phyloP scores from a whole-genome alignment of 2,113 vertebrate species.

The Cranoglanis bouderius region DNA sequence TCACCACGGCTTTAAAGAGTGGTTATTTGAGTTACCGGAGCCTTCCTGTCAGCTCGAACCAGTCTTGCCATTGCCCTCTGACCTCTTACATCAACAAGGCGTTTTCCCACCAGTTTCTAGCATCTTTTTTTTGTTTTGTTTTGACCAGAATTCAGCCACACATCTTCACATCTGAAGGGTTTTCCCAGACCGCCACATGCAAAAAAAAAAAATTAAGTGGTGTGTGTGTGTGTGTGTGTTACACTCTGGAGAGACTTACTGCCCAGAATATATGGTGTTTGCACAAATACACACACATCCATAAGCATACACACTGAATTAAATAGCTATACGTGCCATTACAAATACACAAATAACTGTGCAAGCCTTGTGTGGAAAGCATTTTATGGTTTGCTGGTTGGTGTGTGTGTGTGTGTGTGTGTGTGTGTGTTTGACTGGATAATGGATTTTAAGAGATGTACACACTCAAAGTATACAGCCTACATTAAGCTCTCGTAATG shows the following conservation, averaged over 20 bases:
- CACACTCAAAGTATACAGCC: not conserved
- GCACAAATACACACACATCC: not conserved
- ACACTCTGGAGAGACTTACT: not conserved
- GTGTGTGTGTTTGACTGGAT: not conserved
- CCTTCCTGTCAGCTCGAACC: not conserved
- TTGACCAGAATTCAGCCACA: not conserved
- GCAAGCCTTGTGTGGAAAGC: not conserved
- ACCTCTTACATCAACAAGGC: not conserved
- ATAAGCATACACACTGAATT: not conserved
- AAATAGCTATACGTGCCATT: not conserved
- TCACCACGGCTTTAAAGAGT: not conserved
- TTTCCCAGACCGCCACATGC: not conserved
- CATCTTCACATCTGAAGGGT: not conserved
- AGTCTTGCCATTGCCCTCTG: not conserved
- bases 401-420: not conserved
- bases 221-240: not conserved
- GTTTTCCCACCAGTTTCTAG: not conserved
- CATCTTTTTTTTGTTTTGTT: not conserved
- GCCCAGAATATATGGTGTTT: not conserved
- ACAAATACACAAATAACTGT: not conserved
- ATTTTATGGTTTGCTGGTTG: not conserved
- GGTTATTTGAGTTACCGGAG: not conserved
- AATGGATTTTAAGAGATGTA: slow-evolving; percentile 9
- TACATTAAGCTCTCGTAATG: not conserved
- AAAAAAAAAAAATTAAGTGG: not conserved